Percentiles rank a stretch among this genome's conserved stretches.
phyloP scores from a whole-genome alignment of 2,113 vertebrate genomes.

The Serilophus lunatus region DNA sequence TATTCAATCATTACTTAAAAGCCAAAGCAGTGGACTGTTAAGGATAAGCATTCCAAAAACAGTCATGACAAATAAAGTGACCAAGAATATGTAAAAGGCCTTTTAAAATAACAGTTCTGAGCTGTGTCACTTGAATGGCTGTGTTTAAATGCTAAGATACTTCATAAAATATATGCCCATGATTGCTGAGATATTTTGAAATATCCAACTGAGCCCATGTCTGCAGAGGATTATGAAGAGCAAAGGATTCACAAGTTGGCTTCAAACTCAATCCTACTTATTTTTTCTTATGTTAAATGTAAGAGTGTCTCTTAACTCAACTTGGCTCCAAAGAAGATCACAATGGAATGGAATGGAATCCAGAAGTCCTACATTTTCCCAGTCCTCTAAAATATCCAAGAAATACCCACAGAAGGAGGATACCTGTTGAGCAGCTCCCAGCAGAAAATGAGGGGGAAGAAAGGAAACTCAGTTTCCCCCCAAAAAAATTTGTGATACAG shows the following conservation, averaged over 20 bases:
- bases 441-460: background rate
- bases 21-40: background rate
- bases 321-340: background rate
- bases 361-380: background rate
- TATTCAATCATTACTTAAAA: background rate
- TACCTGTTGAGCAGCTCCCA: background rate
- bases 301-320: background rate
- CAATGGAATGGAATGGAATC: background rate
- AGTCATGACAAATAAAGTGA: conserved; percentile 23
- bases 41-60: background rate
- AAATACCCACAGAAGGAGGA: background rate
- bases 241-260: background rate
- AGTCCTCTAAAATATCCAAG: background rate
- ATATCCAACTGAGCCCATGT: background rate
- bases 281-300: background rate
- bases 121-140: background rate
- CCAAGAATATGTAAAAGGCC: background rate
- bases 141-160: background rate
- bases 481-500: background rate
- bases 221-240: background rate
- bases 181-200: background rate
- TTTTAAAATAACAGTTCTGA: background rate
- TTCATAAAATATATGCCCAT: background rate
- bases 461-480: background rate
- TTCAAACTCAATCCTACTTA: background rate